Evolutionary conservation across 2,113 vertebrate species (phyloP), one percentile per base, ranked within the genome.

Genomic region (Canis aureus): DNA sequence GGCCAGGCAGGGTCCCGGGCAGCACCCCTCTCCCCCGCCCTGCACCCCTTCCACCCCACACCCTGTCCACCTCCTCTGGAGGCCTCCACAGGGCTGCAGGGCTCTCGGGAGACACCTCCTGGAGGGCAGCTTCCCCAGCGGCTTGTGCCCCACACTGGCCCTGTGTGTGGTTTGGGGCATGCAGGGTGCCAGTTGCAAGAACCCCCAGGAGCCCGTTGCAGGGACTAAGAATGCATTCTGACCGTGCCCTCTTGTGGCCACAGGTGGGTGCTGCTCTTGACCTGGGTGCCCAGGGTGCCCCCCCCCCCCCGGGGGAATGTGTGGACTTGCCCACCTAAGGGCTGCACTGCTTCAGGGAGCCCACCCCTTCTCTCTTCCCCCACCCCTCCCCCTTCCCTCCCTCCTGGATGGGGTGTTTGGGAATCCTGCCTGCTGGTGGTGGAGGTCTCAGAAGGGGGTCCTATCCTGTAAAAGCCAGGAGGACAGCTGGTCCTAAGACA

Each of bases 21-120:
- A 17, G 15, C 0, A 16, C 60, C 19, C 60, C 22, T 23, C 10
- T 25, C 22, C 60, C 60, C 60, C 22, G 0, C 0, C 60, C 60
- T 23, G 60, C 8, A 62, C 38, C 71, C 38, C 22, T 12, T 23
- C 11, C 0, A 1, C 12, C 73, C 38, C 2, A 0, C 15, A 5
- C 11, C 67, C n/a, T 6, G 13, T 71, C 22, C 59, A 27, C 57
- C 53, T 53, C 43, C 49, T 43, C 22, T 23, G 25, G 43, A 25
- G 43, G 43, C 43, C 8, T 76, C 23, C 73, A 76, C 60, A 27
- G 11, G 43, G 25, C 25, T 1, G 32, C 74, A 38, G 49, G 74
- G 32, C 32, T 27, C 35, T 66, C 6, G 8, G 74, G 74, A 91
- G 60, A 91, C 15, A 16, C 66, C 11, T 23, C 27, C 25, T 55